Evolutionary conservation across 2,888 invertebrate genomes (phyloP), one percentile per base, ranked within the genome.

Genomic region (Philaethria dido): DNA sequence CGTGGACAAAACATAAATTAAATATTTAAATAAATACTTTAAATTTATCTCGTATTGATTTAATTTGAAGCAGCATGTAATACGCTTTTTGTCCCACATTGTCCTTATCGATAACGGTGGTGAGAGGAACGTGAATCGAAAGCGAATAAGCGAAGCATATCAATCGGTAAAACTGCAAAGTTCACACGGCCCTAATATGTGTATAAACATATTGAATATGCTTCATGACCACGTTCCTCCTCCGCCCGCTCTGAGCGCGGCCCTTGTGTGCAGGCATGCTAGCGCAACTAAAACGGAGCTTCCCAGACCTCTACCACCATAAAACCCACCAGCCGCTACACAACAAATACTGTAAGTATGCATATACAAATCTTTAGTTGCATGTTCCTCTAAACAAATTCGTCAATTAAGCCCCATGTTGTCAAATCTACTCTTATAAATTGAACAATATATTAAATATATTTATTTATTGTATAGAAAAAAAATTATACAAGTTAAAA

Each of bases 221-320:
- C 50, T 22, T 18, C 25, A 52, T 60, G 44, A 55, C 71, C 71
- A 71, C 66, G 71, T 64, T 71, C 70, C 68, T 70, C 66, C 54
- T 52, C 78, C 80, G 78, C 80, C 76, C 80, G 89, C 90, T 89
- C 91, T 91, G 89, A 92, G 92, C 91, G 92, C 91, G 87, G 90
- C 92, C 91, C 91, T 92, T 92, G 92, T 92, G 91, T 95, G 94
- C 95, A 96, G 96, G 96, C 95, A 96, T 96, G 96, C 95, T 96
- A 94, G 95, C 95, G 93, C 96, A 96, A 93, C 95, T 96, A 93
- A 96, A 96, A 95, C 94, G 96, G 94, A 96, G 96, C 94, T 95
- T 97, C 93, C 96, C 96, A 88, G 96, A 96, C 93, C 95, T 96
- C 89, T 95, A 96, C 93, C 95, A 95, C 92, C 92, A 92, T 92